Conservation (phyloP, 1,140 invertebrate genomes). For the Caerostris extrusa region DNA sequence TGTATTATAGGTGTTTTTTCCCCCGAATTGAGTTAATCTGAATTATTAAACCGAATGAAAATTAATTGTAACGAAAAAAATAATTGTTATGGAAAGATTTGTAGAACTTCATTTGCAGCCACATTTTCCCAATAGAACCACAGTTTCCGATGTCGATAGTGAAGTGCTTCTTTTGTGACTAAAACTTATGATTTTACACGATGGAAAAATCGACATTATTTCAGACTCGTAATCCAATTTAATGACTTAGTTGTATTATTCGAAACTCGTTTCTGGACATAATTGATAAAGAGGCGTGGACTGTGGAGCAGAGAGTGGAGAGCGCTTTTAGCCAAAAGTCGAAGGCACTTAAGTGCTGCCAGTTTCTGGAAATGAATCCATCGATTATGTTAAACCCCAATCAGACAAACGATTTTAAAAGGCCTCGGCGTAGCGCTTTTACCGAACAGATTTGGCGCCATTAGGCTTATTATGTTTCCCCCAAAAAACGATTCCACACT, state of each 20-base stretch:
- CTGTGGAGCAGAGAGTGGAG: conserved; percentile 10
- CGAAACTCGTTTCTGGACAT: not conserved
- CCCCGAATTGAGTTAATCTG: too few species aligned
- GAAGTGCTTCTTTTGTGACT: too few species aligned
- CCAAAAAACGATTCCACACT: conserved; percentile 36
- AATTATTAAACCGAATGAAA: too few species aligned
- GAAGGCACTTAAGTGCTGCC: conserved; percentile 58
- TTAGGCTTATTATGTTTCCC: conserved; percentile 71
- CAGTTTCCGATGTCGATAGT: too few species aligned
- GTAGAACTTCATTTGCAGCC: too few species aligned
- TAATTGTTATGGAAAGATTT: too few species aligned
- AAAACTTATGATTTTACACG: too few species aligned
- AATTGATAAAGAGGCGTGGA: conserved; percentile 1
- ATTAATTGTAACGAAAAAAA: too few species aligned
- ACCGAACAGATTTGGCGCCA: conserved; percentile 61
- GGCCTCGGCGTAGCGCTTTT: not conserved
- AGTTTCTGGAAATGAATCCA: conserved; percentile 64
- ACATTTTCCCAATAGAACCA: too few species aligned
- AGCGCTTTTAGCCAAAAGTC: not conserved
- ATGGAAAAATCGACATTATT: not conserved
- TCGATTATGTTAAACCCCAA: conserved; percentile 73
- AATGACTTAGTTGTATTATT: not conserved
- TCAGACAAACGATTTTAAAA: conserved; percentile 68
- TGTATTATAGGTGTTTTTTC: too few species aligned
- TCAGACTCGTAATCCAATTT: not conserved